These are phyloP conservation scores for Phenganax subtilis DNA, from an alignment of 92 coral and sea anemone species.

Conservation along the genomic window DNA sequence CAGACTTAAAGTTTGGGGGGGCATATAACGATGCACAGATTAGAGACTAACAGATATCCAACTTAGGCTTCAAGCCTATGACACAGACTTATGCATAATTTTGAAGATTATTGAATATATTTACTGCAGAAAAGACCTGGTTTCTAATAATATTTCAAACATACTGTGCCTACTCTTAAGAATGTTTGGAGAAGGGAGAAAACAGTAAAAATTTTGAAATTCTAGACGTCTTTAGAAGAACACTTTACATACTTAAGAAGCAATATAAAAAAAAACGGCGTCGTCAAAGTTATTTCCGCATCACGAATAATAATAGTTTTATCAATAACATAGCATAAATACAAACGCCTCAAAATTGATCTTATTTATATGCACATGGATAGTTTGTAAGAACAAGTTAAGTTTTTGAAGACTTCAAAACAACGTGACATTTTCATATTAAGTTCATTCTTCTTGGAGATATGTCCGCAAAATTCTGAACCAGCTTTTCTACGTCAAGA, in stretches of 20 bases:
- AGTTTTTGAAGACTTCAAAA: background rate
- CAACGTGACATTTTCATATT: constrained; percentile 8
- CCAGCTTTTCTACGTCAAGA: constrained; percentile 20
- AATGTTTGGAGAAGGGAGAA: background rate
- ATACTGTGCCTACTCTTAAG: background rate
- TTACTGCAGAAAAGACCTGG: too few relatives aligned
- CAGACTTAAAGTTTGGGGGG: constrained; percentile 4
- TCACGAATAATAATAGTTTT: background rate
- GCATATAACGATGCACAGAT: background rate
- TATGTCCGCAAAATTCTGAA: constrained; percentile 30
- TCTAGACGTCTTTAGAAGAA: background rate
- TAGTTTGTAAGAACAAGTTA: constrained; percentile 11
- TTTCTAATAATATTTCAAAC: too few relatives aligned
- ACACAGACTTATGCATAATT: background rate
- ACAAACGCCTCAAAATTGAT: background rate
- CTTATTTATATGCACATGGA: constrained; percentile 6
- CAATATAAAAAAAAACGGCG: too few relatives aligned
- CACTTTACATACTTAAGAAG: constrained; percentile 4
- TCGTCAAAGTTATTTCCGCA: too few relatives aligned
- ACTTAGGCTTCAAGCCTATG: too few relatives aligned
- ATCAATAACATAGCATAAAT: background rate
- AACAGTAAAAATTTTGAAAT: constrained; percentile 3
- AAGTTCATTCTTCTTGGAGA: constrained; percentile 27
- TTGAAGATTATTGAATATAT: background rate
- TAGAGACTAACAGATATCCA: too few relatives aligned